phyloP scores from a whole-genome alignment of 2,797 vertebrate genomes.

The Parauchenoglanis punctatus region DNA sequence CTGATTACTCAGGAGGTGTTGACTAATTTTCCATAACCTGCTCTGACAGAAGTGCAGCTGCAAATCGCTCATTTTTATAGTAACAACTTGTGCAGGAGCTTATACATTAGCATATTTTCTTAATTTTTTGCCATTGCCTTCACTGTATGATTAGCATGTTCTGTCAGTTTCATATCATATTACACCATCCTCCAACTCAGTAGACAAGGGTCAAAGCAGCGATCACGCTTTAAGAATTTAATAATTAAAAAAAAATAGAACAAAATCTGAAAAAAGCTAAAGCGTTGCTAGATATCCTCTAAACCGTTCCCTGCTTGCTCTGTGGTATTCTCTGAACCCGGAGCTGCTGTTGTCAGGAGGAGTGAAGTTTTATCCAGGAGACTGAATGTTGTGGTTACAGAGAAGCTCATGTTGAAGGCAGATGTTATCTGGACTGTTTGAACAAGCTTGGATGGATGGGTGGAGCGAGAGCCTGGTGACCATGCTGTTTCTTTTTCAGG shows the following conservation, averaged over 20 bases:
- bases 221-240: background rate
- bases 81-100: background rate
- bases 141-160: background rate
- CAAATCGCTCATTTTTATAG: background rate
- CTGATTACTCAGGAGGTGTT: background rate
- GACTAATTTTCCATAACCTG: background rate
- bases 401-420: constrained; percentile 37
- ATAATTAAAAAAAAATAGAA: background rate
- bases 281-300: background rate
- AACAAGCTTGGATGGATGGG: constrained; percentile 40
- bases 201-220: background rate
- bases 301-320: background rate
- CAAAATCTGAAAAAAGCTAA: background rate
- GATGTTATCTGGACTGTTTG: constrained; percentile 38
- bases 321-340: background rate
- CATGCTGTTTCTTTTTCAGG: constrained; percentile 36
- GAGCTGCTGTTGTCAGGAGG: constrained; percentile 17
- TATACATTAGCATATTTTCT: background rate
- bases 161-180: too few species aligned
- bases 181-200: background rate
- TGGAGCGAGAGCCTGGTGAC: constrained; percentile 38
- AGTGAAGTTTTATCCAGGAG: constrained; percentile 18
- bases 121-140: background rate
- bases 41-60: background rate
- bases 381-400: constrained; percentile 32